Conservation (phyloP, 2,797 vertebrate species). For the Scarus forsteni region DNA sequence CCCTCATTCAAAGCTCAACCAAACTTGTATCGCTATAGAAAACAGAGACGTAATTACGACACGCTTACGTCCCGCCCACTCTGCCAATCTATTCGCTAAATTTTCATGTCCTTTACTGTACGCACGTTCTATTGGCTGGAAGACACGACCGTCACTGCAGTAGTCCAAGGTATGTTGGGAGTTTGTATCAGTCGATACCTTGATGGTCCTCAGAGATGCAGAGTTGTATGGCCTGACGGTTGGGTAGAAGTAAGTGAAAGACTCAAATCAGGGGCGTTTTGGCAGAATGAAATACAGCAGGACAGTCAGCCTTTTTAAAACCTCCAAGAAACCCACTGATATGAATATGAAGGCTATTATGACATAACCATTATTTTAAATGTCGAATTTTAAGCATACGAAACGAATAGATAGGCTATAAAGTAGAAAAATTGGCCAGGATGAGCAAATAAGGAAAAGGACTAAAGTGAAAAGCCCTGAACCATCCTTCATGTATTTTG, state of each 20-base stretch:
- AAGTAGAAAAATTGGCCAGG: no score
- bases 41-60: conserved; percentile 19
- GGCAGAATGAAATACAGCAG: background rate
- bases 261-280: background rate
- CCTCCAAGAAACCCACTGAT: background rate
- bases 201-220: conserved; percentile 53
- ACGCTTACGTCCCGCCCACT: conserved; percentile 39
- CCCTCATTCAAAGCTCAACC: conserved; percentile 81
- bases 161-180: conserved; percentile 34
- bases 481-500: no score
- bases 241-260: background rate
- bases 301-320: background rate
- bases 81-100: conserved; percentile 53
- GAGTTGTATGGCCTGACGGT: background rate
- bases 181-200: conserved; percentile 51
- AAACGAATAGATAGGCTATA: background rate
- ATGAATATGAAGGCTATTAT: background rate
- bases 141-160: conserved; percentile 28
- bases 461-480: no score
- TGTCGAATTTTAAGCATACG: background rate
- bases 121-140: conserved; percentile 37
- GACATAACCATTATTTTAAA: background rate
- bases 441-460: no score
- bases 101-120: conserved; percentile 27
- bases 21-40: conserved; percentile 65